phyloP scores from a whole-genome alignment of 2,797 vertebrate genomes.

The Oceanodroma leucorhoa region DNA sequence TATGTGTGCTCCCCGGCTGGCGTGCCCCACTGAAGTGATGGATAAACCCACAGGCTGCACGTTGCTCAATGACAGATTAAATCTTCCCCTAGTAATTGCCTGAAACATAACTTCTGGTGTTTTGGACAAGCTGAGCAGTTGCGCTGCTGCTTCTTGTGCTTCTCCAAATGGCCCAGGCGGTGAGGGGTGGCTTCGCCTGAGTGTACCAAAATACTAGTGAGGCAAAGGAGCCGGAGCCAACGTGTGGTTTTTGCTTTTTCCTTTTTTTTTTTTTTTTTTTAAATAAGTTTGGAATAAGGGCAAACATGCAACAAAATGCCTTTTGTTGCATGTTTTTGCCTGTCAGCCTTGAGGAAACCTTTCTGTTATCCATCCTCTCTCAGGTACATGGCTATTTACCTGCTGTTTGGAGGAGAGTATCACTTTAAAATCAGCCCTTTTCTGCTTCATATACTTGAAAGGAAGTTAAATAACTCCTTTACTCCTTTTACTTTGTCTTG shows the following conservation, averaged over 20 bases:
- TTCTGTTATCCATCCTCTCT: background rate
- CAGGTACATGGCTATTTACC: background rate
- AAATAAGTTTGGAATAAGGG: background rate
- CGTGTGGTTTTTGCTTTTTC: too few relatives aligned
- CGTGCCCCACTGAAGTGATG: background rate
- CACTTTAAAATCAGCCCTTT: background rate
- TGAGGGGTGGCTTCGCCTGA: background rate
- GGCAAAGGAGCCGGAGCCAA: background rate
- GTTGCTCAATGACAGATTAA: background rate
- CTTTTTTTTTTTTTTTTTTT: background rate
- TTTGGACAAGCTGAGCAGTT: background rate
- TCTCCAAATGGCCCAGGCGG: background rate
- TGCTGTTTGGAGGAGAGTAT: background rate
- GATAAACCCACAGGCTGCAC: accelerated
- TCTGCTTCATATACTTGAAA: background rate
- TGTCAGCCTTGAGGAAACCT: background rate
- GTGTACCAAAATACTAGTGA: background rate
- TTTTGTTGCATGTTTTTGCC: background rate
- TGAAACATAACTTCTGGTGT: background rate
- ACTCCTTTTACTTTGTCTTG: background rate
- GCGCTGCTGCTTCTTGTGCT: background rate
- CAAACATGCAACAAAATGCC: background rate
- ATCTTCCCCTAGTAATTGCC: background rate
- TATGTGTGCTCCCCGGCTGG: background rate
- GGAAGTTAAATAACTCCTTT: background rate